Percentiles rank a stretch among this genome's conserved stretches.
phyloP scores from a whole-genome alignment of 1,140 invertebrate species.

The Monochamus saltuarius region DNA sequence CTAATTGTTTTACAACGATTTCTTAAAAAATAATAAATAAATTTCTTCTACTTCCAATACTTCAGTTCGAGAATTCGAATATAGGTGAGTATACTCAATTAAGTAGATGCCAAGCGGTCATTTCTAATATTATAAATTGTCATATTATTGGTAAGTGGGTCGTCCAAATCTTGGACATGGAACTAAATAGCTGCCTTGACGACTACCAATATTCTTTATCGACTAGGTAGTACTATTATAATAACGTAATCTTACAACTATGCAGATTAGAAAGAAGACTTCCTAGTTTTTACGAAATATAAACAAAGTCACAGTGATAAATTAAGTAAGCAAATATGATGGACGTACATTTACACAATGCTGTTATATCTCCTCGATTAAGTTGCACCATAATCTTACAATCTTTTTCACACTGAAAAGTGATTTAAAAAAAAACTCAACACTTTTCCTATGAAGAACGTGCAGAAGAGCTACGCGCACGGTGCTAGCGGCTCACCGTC shows the following conservation, averaged over 20 bases:
- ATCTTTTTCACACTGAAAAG: slow-evolving; percentile 41
- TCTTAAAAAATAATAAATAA: no score
- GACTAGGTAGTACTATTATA: neutral
- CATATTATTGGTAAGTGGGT: neutral
- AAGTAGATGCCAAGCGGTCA: no score
- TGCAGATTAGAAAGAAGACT: neutral
- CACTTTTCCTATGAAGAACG: slow-evolving; percentile 40
- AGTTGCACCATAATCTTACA: neutral
- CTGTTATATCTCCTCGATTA: neutral
- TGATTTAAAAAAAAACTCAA: slow-evolving; percentile 28
- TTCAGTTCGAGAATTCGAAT: no score
- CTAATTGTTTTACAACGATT: no score
- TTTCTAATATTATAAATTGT: neutral
- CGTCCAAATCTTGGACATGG: neutral
- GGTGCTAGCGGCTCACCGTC: slow-evolving; percentile 18
- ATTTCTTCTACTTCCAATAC: no score
- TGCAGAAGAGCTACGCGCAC: slow-evolving; percentile 26
- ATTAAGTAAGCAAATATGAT: neutral
- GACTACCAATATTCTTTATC: neutral
- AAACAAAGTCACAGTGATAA: neutral
- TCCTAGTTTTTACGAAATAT: slow-evolving; percentile 5
- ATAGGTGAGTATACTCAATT: no score
- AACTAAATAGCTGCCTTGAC: neutral
- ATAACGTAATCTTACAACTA: neutral
- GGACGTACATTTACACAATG: neutral